Evolutionary conservation across 2,888 invertebrate genomes (phyloP).

Genomic region (Lasioglossum morio): DNA sequence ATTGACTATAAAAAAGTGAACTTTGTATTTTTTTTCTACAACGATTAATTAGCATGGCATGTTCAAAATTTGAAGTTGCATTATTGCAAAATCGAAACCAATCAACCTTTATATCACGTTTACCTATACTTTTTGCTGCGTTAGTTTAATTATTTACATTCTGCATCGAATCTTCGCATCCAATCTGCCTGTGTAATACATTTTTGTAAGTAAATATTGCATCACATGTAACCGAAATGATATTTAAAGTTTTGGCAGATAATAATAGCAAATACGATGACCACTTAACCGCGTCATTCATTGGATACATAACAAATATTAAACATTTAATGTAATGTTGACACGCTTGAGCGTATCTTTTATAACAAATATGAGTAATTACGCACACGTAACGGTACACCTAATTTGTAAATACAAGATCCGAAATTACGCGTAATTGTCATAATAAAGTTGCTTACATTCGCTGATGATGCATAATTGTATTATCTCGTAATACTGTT

Average conservation of each 20-base stretch:
- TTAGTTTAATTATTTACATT: not conserved
- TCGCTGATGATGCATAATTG: not conserved
- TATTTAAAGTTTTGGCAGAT: no score
- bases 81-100: not conserved
- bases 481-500: not conserved
- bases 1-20: not conserved
- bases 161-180: not conserved
- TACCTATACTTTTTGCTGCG: not conserved
- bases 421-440: not conserved
- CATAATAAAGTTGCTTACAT: not conserved
- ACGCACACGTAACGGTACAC: slow-evolving; percentile 7
- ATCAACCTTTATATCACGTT: not conserved
- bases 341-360: not conserved
- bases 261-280: not conserved
- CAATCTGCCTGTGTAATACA: not conserved
- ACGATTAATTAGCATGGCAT: not conserved
- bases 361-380: not conserved
- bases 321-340: not conserved
- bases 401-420: not conserved
- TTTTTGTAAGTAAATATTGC: not conserved
- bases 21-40: not conserved
- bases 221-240: not conserved
- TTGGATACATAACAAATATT: not conserved
- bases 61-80: not conserved
- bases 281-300: not conserved